Base-by-base conservation (phyloP, 2,888 invertebrate genomes). In the Sesia apiformis region DNA sequence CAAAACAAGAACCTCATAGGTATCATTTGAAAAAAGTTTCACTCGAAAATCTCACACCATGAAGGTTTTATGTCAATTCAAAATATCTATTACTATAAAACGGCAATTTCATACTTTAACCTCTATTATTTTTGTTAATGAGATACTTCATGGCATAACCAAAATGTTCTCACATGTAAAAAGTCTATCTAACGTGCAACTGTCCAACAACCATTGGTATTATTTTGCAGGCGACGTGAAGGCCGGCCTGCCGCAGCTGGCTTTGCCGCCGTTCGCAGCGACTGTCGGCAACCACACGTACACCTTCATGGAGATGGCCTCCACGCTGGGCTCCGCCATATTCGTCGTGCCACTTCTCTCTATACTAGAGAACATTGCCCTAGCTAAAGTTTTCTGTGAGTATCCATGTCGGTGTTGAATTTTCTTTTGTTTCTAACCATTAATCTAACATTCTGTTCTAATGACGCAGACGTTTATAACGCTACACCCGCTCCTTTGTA, bases 291-390 rank as follows among this genome's bases (percentile, higher is more conserved):
- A 94, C 76, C 90, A 90, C 67, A 93, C 93, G 0, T 87, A 93
- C 64, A 83, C 78, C 39, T 93, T 94, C 71, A 77, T 90, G 52
- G 93, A 94, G 70, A 94, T 95, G 95, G 88, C 94, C 4, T 91
- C 93, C 58, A 94, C 95, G 68, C 91, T 98, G 55, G 97, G 97
- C 5, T 93, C 95, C 2, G 96, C 97, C 5, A 93, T 98, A 58
- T 88, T 95, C 57, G 92, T 98, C 49, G 94, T 98, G 51, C 97
- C 98, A 0, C 91, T 98, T 54, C 94, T 98, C 59, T 96, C 96
- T 0, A 95, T 98, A 1, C 90, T 98, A 7, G 98, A 98, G 67
- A 97, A 97, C 76, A 96, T 98, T 52, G 98, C 98, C 0, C 96
- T 98, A 61, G 97, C 97, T 3, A 98, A 98, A 85, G 97, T 97